Percentiles rank a stretch among this genome's conserved stretches.
phyloP scores from a whole-genome alignment of 2,113 vertebrate genomes.

The Gopherus flavomarginatus region DNA sequence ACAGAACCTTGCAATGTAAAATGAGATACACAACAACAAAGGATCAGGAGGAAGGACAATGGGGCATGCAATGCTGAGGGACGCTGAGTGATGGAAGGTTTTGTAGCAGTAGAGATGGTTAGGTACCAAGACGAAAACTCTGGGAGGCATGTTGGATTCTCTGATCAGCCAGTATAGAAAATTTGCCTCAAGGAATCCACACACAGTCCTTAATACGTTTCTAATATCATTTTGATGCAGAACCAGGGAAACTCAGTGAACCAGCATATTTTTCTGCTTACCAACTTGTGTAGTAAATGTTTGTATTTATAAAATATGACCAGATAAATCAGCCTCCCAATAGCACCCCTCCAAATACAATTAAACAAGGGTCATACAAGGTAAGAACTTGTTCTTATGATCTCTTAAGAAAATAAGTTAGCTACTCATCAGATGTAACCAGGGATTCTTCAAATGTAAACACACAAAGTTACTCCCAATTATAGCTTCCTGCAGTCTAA shows the following conservation, averaged over 20 bases:
- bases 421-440: too few species aligned
- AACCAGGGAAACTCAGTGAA: background rate
- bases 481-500: too few species aligned
- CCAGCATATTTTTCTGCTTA: background rate
- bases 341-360: too few species aligned
- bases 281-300: background rate
- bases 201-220: background rate
- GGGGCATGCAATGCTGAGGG: too few species aligned
- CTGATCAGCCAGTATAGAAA: background rate
- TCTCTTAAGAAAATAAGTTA: too few species aligned
- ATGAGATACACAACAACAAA: background rate
- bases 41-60: too few species aligned
- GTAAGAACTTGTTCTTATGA: too few species aligned
- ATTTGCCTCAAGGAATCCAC: background rate
- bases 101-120: background rate
- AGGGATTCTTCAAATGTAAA: too few species aligned
- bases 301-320: background rate
- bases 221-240: background rate
- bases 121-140: background rate
- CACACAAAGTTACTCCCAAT: too few species aligned
- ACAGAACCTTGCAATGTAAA: background rate
- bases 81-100: too few species aligned
- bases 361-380: too few species aligned
- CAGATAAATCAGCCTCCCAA: too few species aligned
- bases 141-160: background rate